Base-by-base conservation (phyloP, 2,797 vertebrate species). In the Austrolebias charrua region DNA sequence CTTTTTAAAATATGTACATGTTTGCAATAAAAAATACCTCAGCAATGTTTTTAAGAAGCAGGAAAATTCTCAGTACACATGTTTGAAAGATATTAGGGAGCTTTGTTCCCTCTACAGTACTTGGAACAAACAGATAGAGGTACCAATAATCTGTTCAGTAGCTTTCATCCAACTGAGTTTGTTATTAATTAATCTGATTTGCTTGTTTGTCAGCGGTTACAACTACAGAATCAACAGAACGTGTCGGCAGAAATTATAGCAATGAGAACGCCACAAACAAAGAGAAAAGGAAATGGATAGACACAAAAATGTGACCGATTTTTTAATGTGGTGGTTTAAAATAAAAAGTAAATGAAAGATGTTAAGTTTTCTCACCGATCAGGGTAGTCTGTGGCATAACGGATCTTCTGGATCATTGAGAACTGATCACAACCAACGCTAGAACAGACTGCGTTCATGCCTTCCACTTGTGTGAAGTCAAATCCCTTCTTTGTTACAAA, bases 401-500 rank as follows among this genome's bases (percentile, higher is more conserved):
- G 94, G 78, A 98, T 95, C 90, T 94, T 95, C 89, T 97, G 94
- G 3, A 93, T 95, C 16, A 98, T 60, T 0, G 96, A 98, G 81
- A 90, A 89, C 55, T 80, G 63, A 67, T 94, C 73, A 7, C 96
- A 98, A 56, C 95, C 95, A 0, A 93, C 91, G 0, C 96, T 98
- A 79, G 96, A 95, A 69, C 96, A 98, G 65, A 92, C 82, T 0
- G 70, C 92, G 0, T 98, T 90, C 83, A 95, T 94, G 24, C 95
- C 96, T 0, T 2, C 33, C 14, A 50, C 2, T 0, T n/a, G 86
- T 48, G 71, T 88, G 83, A 96, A 98, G 86, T 98, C 81, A 79
- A 88, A 98, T 28, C 96, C 95, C 0, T 57, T 71, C 0, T 92
- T 97, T 35, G 95, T 95, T 5, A 97, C 93, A 31, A 98, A 98